Percentiles rank a stretch among this genome's conserved stretches.
Evolutionary conservation across 1,140 invertebrate genomes (phyloP).

Genomic region (Campoletis sonorensis): DNA sequence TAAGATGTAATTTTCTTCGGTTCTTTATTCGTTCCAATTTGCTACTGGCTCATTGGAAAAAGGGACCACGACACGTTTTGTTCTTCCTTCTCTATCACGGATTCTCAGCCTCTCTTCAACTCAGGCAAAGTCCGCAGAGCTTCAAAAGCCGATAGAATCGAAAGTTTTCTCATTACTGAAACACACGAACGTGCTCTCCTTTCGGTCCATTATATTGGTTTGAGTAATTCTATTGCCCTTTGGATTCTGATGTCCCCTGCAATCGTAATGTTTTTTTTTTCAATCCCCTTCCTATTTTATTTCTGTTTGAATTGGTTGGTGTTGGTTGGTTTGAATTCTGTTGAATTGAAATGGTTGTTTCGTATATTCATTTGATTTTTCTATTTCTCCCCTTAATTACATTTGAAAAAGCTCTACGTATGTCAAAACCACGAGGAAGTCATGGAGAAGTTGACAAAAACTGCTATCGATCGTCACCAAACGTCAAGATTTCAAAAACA

Average conservation of each 20-base stretch:
- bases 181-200: constrained; percentile 8
- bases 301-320: too few relatives aligned
- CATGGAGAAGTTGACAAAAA: too few relatives aligned
- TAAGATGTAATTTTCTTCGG: neutral
- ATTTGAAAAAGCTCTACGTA: too few relatives aligned
- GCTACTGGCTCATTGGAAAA: neutral
- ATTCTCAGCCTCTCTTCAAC: neutral
- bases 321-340: too few relatives aligned
- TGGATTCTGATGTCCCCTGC: neutral
- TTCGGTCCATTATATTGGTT: constrained; percentile 33
- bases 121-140: neutral
- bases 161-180: constrained; percentile 46
- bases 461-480: too few relatives aligned
- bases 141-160: constrained; percentile 18
- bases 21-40: constrained; percentile 9
- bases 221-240: neutral
- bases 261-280: neutral
- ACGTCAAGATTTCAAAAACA: too few relatives aligned
- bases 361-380: too few relatives aligned
- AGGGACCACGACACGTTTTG: constrained; percentile 1
- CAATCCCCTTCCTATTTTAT: too few relatives aligned
- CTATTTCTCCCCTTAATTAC: too few relatives aligned
- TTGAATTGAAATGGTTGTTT: too few relatives aligned
- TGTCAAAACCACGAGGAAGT: too few relatives aligned
- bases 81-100: neutral